Evolutionary conservation across 2,113 vertebrate genomes (phyloP).

Genomic region (Psittacara wagleri): DNA sequence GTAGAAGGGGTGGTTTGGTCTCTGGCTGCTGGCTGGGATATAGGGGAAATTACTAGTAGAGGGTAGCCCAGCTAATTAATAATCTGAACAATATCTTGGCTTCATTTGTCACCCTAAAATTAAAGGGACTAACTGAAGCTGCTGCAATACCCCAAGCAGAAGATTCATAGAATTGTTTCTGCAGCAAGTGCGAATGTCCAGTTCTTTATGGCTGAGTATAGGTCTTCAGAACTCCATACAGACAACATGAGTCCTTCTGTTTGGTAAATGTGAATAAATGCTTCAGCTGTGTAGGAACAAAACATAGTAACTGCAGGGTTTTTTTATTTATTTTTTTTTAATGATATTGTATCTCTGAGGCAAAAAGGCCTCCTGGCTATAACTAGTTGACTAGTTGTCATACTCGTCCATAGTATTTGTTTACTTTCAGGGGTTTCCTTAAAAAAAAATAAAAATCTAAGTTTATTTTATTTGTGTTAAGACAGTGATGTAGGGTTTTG

Average conservation of each 20-base stretch:
- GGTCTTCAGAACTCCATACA: not conserved
- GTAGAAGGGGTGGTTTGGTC: not conserved
- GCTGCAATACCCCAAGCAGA: not conserved
- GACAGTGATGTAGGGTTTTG: rapidly evolving
- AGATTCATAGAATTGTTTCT: not conserved
- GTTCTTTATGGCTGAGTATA: not conserved
- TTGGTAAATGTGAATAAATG: not conserved
- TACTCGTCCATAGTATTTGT: not conserved
- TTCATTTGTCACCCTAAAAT: not conserved
- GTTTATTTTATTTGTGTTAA: not conserved
- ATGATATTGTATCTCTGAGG: not conserved
- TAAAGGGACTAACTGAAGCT: not conserved
- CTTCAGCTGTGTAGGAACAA: not conserved
- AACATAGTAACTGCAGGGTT: not conserved
- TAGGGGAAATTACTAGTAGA: not conserved
- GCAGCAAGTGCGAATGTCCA: not conserved
- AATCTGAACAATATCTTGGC: not conserved
- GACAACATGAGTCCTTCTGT: not conserved
- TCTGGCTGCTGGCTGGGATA: not conserved
- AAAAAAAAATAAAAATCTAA: not conserved
- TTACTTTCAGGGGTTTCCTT: not conserved
- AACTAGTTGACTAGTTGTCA: not conserved
- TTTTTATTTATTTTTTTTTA: too few species aligned
- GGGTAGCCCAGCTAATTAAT: not conserved
- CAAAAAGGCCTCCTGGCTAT: not conserved